These are phyloP conservation scores for Chloromyia formosa DNA, from an alignment of 2,888 invertebrate species.

Conservation along the genomic window DNA sequence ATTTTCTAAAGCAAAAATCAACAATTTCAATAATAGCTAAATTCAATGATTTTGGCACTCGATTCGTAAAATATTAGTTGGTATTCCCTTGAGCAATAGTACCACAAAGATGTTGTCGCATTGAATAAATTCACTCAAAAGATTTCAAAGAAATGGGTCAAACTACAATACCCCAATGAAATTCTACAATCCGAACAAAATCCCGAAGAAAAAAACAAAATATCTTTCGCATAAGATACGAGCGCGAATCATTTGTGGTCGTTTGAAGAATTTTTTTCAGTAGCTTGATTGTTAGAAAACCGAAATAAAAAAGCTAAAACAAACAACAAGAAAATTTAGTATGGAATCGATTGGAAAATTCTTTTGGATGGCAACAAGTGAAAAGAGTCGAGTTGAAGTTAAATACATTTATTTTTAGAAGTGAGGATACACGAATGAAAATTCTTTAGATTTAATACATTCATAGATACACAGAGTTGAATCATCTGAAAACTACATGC, in stretches of 20 bases:
- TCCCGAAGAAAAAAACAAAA: neutral
- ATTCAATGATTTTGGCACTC: neutral
- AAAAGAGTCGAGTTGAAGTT: slow-evolving; percentile 2
- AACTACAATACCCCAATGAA: neutral
- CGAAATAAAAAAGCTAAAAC: neutral
- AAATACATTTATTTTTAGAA: slow-evolving; percentile 26
- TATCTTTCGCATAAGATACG: neutral
- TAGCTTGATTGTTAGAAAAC: too few relatives aligned
- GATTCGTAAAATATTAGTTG: neutral
- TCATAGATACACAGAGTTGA: neutral
- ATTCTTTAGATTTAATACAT: neutral
- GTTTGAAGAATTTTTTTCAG: neutral
- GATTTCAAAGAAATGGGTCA: neutral
- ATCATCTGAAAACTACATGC: neutral
- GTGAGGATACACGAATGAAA: slow-evolving; percentile 2
- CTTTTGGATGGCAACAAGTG: neutral
- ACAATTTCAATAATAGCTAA: too few relatives aligned
- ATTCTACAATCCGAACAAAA: neutral
- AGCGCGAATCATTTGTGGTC: neutral
- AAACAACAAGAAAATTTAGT: neutral
- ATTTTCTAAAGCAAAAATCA: too few relatives aligned
- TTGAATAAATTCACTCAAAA: neutral
- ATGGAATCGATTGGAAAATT: neutral
- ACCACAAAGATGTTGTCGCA: neutral
- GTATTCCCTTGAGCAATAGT: neutral